phyloP scores from a whole-genome alignment of 2,888 invertebrate species.

The Physocephala rufipes region DNA sequence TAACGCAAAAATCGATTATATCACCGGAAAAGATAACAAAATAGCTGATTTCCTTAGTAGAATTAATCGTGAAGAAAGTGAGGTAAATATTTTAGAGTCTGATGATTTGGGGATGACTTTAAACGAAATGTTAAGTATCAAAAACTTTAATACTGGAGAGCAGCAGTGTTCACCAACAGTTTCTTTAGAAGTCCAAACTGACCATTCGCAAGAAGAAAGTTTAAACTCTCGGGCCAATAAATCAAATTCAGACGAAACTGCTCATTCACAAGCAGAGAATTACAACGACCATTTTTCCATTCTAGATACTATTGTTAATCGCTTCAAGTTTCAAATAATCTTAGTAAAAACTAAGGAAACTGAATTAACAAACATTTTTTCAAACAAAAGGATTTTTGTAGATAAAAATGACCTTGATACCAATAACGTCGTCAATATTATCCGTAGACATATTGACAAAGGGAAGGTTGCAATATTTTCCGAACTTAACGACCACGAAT shows the following conservation, averaged over 20 bases:
- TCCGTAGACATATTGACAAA: constrained; percentile 14
- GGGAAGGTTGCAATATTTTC: constrained; percentile 24
- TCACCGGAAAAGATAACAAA: constrained; percentile 26
- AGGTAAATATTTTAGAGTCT: constrained; percentile 25
- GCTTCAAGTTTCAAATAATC: not conserved
- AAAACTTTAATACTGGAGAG: too few relatives aligned
- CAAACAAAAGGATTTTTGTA: constrained; percentile 27
- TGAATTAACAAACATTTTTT: constrained; percentile 30
- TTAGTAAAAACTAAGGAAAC: not conserved
- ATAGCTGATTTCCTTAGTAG: constrained; percentile 36
- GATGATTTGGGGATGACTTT: too few relatives aligned
- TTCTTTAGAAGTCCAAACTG: constrained; percentile 27
- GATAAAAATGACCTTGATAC: constrained; percentile 19
- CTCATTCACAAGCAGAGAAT: too few relatives aligned
- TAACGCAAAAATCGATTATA: constrained; percentile 37
- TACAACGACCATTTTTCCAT: too few relatives aligned
- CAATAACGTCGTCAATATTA: constrained; percentile 4
- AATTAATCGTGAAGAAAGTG: constrained; percentile 25
- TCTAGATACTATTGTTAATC: not conserved
- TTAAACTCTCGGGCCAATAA: not conserved
- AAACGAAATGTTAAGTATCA: too few relatives aligned
- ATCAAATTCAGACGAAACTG: too few relatives aligned
- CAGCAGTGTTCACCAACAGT: constrained; percentile 22
- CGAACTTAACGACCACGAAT: not conserved
- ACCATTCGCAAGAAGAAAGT: constrained; percentile 12